phyloP scores from a whole-genome alignment of 2,113 vertebrate genomes.

The Scomber japonicus region DNA sequence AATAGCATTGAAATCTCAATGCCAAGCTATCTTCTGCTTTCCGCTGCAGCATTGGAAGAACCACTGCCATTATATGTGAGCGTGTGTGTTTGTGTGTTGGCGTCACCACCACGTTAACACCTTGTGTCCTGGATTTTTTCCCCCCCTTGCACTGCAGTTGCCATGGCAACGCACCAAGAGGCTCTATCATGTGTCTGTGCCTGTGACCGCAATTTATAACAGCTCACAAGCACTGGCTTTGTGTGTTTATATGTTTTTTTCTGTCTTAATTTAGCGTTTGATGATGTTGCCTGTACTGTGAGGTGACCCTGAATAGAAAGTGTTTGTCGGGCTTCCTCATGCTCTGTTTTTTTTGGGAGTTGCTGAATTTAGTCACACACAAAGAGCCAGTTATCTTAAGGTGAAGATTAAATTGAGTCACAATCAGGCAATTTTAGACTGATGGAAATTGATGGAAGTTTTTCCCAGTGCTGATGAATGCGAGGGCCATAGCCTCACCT shows the following conservation, averaged over 20 bases:
- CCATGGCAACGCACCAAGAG: constrained; percentile 77
- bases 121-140: constrained; percentile 33
- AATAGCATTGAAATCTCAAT: constrained; percentile 58
- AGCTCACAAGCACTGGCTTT: constrained; percentile 63
- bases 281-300: constrained; percentile 21
- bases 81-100: constrained; percentile 28
- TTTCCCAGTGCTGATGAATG: neutral
- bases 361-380: neutral
- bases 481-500: neutral
- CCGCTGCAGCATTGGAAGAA: constrained; percentile 33
- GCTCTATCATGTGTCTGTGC: constrained; percentile 74
- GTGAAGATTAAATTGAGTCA: neutral
- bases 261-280: constrained; percentile 51
- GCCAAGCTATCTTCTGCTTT: constrained; percentile 55
- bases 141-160: constrained; percentile 65
- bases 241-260: constrained; percentile 48
- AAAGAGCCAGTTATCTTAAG: neutral
- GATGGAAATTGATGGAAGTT: neutral
- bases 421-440: neutral
- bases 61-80: constrained; percentile 8
- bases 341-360: neutral
- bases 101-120: constrained; percentile 50
- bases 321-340: constrained; percentile 6
- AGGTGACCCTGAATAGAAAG: constrained; percentile 6
- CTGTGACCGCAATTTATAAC: constrained; percentile 69